A percentile compares a stretch with the other conserved stretches of the same genome.
Conservation (phyloP, 2,888 invertebrate species). For the Ernsta delagoae region DNA sequence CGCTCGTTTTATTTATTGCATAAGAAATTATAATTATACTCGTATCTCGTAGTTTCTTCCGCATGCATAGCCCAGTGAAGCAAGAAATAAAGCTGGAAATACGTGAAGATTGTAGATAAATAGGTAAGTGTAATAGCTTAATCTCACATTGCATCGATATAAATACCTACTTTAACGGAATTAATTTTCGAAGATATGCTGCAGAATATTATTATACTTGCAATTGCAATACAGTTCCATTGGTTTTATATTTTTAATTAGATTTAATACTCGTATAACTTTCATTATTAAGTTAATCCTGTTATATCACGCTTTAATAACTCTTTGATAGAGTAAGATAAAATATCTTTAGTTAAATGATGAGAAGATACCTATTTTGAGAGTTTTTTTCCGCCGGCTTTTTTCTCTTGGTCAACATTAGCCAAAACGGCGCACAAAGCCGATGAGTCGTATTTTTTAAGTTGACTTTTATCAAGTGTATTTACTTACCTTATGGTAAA, state of each 20-base stretch:
- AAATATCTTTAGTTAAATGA: too few species aligned
- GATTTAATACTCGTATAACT: too few species aligned
- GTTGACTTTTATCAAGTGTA: too few species aligned
- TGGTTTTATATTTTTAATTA: too few species aligned
- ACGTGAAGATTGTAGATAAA: slow-evolving; percentile 26
- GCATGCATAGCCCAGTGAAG: slow-evolving; percentile 45
- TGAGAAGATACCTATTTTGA: too few species aligned
- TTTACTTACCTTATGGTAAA: too few species aligned
- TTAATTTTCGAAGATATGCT: not conserved
- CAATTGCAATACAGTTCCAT: not conserved
- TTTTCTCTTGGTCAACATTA: too few species aligned
- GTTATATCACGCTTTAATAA: not conserved
- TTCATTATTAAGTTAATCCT: not conserved
- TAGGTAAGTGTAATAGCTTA: slow-evolving; percentile 15
- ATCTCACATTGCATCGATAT: slow-evolving; percentile 20
- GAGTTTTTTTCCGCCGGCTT: too few species aligned
- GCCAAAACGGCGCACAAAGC: too few species aligned
- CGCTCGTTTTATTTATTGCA: slow-evolving; percentile 27
- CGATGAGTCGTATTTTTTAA: too few species aligned
- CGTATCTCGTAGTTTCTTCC: slow-evolving; percentile 49
- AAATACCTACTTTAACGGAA: slow-evolving; percentile 8
- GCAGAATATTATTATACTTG: too few species aligned
- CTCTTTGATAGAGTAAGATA: not conserved
- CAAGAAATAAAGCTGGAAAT: slow-evolving; percentile 34
- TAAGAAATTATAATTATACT: slow-evolving; percentile 28